Base-by-base conservation (phyloP, 30 jellyfish, hydroid and myxozoan genomes). In the Cassiopea xamachana region DNA sequence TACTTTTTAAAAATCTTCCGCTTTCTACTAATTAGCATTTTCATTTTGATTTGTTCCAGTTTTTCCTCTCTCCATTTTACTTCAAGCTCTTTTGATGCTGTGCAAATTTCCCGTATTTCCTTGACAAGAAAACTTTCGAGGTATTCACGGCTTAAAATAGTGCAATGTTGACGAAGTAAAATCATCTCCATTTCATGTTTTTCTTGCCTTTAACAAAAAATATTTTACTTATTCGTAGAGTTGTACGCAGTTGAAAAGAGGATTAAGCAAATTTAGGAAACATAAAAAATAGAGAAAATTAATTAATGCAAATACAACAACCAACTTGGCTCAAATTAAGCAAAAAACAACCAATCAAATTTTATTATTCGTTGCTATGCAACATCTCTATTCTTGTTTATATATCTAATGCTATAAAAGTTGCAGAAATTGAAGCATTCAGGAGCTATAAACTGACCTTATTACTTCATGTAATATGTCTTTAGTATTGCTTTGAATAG, bases 1-100 rank as follows among this genome's bases (percentile, higher is more conserved):
- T 87, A 89, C 96, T 75, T 72, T 45, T 89, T 74, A 55, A 79
- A 61, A 17, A 89, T 45, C 43, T 86, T 77, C 39, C 91, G 46
- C 0, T 45, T 73, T 68, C 76, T 89, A 6, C 19, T 3, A 1
- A n/a, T 70, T 8, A 75, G 17, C 61, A 80, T 69, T 70, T 72
- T 51, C 45, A 46, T 73, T 71, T 73, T 89, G 10, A 80, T 39
- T 9, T 46, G 46, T 45, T 80, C 87, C 75, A 89, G 69, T 5
- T 60, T 80, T 49, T 80, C 91, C 55, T 89, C 80, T 49, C 96
- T 72, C 48, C 46, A 78, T 39, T 75, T 60, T 6, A 70, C 48
- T 72, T 81, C 91, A 17, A 55, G 67, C 46, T 13, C 71, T 10
- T 79, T n/a, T 15, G 91, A 77, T 67, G 76, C 75, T 7, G 39